Evolutionary conservation across 2,888 invertebrate genomes (phyloP).

Genomic region (Branchellion lobata): DNA sequence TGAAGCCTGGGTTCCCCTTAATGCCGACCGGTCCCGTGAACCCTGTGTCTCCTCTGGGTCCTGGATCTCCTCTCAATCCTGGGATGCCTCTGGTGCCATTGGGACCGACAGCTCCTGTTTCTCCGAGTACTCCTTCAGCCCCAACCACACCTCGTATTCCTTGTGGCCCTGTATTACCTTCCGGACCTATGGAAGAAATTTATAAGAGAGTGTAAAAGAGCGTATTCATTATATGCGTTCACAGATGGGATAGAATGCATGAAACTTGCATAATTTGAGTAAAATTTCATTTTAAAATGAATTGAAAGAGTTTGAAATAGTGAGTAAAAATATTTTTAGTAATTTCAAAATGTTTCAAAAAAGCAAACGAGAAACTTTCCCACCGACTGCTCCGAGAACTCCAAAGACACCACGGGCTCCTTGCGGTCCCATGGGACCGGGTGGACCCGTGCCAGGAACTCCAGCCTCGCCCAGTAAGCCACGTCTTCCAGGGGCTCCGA

Average conservation of each 20-base stretch:
- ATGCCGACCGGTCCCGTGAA: neutral
- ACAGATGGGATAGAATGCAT: too few species aligned
- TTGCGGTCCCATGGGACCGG: constrained; percentile 10
- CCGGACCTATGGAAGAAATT: neutral
- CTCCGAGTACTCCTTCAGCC: neutral
- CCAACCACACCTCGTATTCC: neutral
- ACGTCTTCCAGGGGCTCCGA: neutral
- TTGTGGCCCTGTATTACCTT: constrained; percentile 2
- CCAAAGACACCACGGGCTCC: constrained; percentile 11
- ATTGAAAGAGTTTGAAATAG: neutral
- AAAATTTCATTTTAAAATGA: neutral
- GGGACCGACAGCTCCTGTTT: neutral
- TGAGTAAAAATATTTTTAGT: too few species aligned
- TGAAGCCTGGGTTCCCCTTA: neutral
- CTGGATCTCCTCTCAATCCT: constrained; percentile 6
- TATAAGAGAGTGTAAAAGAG: neutral
- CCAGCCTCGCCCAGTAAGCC: constrained; percentile 20
- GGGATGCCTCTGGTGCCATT: constrained; percentile 5
- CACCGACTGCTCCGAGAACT: neutral
- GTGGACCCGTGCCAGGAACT: constrained; percentile 11
- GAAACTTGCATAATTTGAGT: neutral
- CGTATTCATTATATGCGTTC: too few species aligned
- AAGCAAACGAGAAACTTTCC: too few species aligned
- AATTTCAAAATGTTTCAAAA: too few species aligned
- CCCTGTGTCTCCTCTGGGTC: constrained; percentile 18